phyloP scores from a whole-genome alignment of 2,888 invertebrate genomes.

The Dolichomitus sp. region DNA sequence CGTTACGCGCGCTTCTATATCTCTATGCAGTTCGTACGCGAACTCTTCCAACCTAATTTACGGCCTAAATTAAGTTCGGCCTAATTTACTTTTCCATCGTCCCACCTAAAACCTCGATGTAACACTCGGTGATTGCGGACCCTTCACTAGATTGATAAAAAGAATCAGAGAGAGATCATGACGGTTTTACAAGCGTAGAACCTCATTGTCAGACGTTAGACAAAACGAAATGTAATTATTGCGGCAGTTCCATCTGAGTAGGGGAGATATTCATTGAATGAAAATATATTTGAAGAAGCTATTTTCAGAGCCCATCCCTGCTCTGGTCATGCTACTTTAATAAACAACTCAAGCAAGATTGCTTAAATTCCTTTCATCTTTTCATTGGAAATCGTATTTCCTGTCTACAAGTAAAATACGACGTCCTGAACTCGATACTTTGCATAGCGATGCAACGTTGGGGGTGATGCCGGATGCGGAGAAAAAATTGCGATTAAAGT shows the following conservation, averaged over 20 bases:
- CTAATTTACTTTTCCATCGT: constrained; percentile 55
- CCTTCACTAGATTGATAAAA: neutral
- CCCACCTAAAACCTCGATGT: neutral
- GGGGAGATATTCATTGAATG: neutral
- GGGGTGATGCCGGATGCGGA: neutral
- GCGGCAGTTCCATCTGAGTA: neutral
- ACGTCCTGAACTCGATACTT: constrained; percentile 7
- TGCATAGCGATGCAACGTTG: neutral
- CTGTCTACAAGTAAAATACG: constrained; percentile 13
- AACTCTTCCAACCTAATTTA: constrained; percentile 12
- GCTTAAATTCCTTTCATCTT: constrained; percentile 4
- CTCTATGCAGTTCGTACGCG: constrained; percentile 27
- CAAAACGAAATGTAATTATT: neutral
- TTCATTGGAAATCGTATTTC: constrained; percentile 38
- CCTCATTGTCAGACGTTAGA: no score
- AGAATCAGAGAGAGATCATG: no score
- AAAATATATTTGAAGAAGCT: neutral
- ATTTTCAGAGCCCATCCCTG: neutral
- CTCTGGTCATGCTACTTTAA: neutral
- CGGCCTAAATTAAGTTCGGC: constrained; percentile 31
- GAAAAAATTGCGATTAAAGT: constrained; percentile 53
- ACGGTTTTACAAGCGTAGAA: neutral
- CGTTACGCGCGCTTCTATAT: constrained; percentile 23
- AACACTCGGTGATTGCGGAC: neutral
- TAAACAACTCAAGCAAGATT: neutral